Base-by-base conservation (phyloP, 2,797 vertebrate species). In the Enteromius mattozi region DNA sequence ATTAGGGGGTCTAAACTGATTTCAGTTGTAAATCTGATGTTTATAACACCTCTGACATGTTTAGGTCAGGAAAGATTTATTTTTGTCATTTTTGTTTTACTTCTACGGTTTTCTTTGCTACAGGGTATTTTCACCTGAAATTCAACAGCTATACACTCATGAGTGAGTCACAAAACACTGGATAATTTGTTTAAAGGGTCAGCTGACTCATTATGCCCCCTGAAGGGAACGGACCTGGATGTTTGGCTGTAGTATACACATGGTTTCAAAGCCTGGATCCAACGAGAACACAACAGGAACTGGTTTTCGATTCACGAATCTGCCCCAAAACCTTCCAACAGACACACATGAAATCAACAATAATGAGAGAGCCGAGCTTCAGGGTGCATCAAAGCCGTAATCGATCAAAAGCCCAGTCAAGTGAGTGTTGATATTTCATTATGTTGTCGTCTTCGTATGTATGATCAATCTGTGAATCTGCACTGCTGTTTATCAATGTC, bases 381-480 rank as follows among this genome's bases (percentile, higher is more conserved):
- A 40, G 74, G 75, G 19, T 71, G 78, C 66, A 30, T 61, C 33
- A 54, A 16, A 76, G 72, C 40, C 35, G 4, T 51, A 19, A 40
- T 33, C 14, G 51, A 49, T 14, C 16, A 13, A 35, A 71, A 79
- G 27, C 33, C 61, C 33, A 35, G 17, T 61, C 74, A 69, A 71
- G 69, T 54, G 40, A 65, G 49, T 76, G 70, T 71, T 85, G 37
- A 40, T 42, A 24, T 82, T 84, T 84, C 70, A 42, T 77, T 35
- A 80, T 40, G 21, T 77, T 81, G 63, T 81, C 6, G 80, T 83
- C 72, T 83, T 16, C 70, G 45, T 84, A 63, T 76, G 71, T 82
- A 59, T 77, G 72, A 80, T 81, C 56, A 72, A 30, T 88, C 78
- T 40, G 56, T 82, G 66, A 85, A 80, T 77, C 74, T 81, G 59